Evolutionary conservation across 1,140 invertebrate species (phyloP).

Genomic region (Pachypeltis micranthus): DNA sequence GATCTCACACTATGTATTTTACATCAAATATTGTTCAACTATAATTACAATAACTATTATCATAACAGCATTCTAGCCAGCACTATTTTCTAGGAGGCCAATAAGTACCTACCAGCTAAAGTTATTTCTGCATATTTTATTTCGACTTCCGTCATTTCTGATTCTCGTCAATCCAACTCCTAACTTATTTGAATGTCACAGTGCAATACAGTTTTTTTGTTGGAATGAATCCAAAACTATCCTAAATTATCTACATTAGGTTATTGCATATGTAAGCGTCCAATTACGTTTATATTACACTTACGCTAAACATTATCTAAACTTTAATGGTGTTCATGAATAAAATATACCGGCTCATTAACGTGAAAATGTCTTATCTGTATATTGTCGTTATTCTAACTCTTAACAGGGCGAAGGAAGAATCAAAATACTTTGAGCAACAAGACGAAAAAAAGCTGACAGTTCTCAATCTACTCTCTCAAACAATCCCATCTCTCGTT

Average conservation of each 20-base stretch:
- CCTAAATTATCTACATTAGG: too few relatives aligned
- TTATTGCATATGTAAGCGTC: too few relatives aligned
- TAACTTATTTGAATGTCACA: background rate
- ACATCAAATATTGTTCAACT: conserved; percentile 14
- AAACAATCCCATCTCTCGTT: too few relatives aligned
- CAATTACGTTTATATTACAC: too few relatives aligned
- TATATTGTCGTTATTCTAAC: background rate
- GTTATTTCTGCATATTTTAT: background rate
- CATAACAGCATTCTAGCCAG: too few relatives aligned
- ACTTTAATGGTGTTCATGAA: conserved; percentile 15
- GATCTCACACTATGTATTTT: background rate
- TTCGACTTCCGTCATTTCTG: background rate
- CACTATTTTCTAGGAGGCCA: too few relatives aligned
- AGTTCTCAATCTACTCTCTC: background rate
- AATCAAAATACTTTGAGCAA: conserved; percentile 11
- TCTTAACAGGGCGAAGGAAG: background rate
- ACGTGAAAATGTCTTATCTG: background rate
- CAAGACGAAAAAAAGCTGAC: conserved; percentile 9
- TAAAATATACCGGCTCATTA: conserved; percentile 6
- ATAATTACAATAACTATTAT: conserved; percentile 4
- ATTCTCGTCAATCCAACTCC: background rate
- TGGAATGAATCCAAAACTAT: too few relatives aligned
- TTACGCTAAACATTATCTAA: too few relatives aligned
- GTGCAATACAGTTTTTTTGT: background rate
- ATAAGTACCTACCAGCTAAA: too few relatives aligned